Conservation (phyloP, 2,888 invertebrate genomes). For the Megaustenia siamemsis region DNA sequence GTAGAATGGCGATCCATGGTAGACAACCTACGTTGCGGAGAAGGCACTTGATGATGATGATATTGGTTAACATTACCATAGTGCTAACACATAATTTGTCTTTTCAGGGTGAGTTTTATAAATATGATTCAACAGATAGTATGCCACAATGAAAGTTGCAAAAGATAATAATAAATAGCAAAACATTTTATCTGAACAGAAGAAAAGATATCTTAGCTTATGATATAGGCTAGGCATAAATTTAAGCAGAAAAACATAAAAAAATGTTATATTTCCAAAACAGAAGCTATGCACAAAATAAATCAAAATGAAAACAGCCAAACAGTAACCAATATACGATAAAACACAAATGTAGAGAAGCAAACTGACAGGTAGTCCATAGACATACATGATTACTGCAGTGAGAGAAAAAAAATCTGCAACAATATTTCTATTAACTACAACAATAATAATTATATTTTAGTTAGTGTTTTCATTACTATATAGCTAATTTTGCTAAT, state of each 20-base stretch:
- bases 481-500: too few relatives aligned
- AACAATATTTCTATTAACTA: too few relatives aligned
- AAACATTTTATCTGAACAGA: background rate
- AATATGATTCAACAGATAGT: too few relatives aligned
- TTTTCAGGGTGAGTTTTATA: too few relatives aligned
- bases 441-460: too few relatives aligned
- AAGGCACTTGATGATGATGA: too few relatives aligned
- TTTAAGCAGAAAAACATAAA: background rate
- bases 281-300: background rate
- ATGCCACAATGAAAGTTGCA: too few relatives aligned
- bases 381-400: background rate
- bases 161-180: background rate
- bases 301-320: conserved; percentile 8
- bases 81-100: too few relatives aligned
- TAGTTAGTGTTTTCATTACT: too few relatives aligned
- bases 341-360: background rate
- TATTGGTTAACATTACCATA: too few relatives aligned
- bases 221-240: background rate
- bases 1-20: too few relatives aligned
- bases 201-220: background rate
- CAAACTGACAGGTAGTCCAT: background rate
- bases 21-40: too few relatives aligned
- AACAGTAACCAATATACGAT: background rate
- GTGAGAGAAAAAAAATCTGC: background rate
- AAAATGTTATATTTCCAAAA: background rate